Evolutionary conservation across 2,888 invertebrate genomes (phyloP).

Genomic region (Drosophila mercatorum): DNA sequence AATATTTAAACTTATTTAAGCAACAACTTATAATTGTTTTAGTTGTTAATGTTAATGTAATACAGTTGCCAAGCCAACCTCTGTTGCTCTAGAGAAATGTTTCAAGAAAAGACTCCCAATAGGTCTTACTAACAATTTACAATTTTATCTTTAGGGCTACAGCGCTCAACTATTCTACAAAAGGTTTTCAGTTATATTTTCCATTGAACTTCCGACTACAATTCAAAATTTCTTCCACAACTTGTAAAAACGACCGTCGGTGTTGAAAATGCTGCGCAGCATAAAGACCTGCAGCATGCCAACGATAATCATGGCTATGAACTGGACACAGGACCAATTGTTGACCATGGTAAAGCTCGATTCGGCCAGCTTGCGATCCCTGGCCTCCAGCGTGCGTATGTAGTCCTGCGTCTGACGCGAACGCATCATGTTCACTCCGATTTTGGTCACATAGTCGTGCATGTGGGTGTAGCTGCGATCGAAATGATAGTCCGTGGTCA

Average conservation of each 20-base stretch:
- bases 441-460: slow-evolving; percentile 87
- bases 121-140: too few species aligned
- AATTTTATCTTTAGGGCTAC: too few species aligned
- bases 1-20: too few species aligned
- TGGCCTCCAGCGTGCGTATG: slow-evolving; percentile 90
- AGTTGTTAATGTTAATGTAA: too few species aligned
- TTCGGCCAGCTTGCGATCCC: slow-evolving; percentile 93
- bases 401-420: slow-evolving; percentile 89
- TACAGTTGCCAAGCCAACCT: too few species aligned
- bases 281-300: slow-evolving; percentile 91
- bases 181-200: background rate
- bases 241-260: slow-evolving; percentile 81
- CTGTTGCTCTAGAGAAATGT: too few species aligned
- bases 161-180: background rate
- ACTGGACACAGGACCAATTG: slow-evolving; percentile 90
- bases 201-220: background rate
- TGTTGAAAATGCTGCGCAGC: slow-evolving; percentile 91
- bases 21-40: too few species aligned
- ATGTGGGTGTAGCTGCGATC: slow-evolving; percentile 87
- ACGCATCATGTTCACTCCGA: slow-evolving; percentile 87
- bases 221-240: slow-evolving; percentile 77
- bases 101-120: too few species aligned
- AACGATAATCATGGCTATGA: slow-evolving; percentile 89
- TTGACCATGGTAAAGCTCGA: slow-evolving; percentile 92
- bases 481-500: slow-evolving; percentile 86